Evolutionary conservation across 1,140 invertebrate species (phyloP).

Genomic region (Drosophila lini): DNA sequence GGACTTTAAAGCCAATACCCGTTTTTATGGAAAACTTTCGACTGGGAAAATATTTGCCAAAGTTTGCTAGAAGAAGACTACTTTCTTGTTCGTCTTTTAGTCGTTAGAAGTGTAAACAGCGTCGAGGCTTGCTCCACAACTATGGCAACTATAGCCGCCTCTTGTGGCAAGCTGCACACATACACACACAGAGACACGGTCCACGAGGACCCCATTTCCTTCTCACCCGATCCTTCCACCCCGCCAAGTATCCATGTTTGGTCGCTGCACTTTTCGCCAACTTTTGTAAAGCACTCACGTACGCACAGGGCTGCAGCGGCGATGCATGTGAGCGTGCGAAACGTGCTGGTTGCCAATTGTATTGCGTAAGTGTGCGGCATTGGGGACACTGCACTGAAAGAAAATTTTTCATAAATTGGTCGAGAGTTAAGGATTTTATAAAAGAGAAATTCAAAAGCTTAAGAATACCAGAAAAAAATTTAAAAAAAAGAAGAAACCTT

Average conservation of each 20-base stretch:
- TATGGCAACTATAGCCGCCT: slow-evolving; percentile 23
- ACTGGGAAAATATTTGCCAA: slow-evolving; percentile 32
- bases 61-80: slow-evolving; percentile 19
- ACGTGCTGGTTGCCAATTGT: slow-evolving; percentile 60
- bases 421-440: background rate
- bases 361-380: slow-evolving; percentile 61
- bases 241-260: slow-evolving; percentile 35
- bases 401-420: background rate
- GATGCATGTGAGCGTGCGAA: slow-evolving; percentile 31
- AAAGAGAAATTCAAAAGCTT: background rate
- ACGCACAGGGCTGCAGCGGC: slow-evolving; percentile 29
- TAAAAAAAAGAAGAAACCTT: no score
- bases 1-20: slow-evolving; percentile 19
- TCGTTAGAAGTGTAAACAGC: slow-evolving; percentile 60
- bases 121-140: slow-evolving; percentile 18
- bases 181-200: background rate
- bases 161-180: slow-evolving; percentile 24
- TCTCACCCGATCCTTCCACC: background rate
- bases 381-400: slow-evolving; percentile 21
- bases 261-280: slow-evolving; percentile 53
- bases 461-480: no score
- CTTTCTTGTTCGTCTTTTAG: slow-evolving; percentile 38
- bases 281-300: slow-evolving; percentile 68
- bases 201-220: slow-evolving; percentile 7
- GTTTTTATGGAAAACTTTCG: slow-evolving; percentile 49